These are phyloP conservation scores for Elgaria multicarinata DNA, from an alignment of 2,113 vertebrate genomes.

Conservation along the genomic window DNA sequence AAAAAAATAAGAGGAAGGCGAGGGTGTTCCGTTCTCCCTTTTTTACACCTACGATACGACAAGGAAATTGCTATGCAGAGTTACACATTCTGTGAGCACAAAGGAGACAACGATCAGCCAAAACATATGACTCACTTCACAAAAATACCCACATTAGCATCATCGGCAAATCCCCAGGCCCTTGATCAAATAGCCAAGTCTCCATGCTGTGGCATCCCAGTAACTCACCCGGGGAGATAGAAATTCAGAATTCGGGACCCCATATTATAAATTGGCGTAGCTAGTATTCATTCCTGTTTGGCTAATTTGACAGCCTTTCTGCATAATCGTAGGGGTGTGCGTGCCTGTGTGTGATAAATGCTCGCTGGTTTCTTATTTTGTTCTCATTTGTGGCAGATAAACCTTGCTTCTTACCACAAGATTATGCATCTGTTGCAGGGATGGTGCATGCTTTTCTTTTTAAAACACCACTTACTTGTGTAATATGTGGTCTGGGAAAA, in stretches of 20 bases:
- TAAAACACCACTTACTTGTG: too few relatives aligned
- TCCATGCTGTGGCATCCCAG: slow-evolving; percentile 23
- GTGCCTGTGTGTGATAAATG: not conserved
- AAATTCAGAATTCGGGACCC: not conserved
- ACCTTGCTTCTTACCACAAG: not conserved
- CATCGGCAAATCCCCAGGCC: slow-evolving; percentile 43
- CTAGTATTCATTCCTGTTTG: slow-evolving; percentile 24
- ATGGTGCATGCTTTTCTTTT: not conserved
- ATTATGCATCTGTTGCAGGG: not conserved
- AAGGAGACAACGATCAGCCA: slow-evolving; percentile 21
- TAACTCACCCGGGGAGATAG: slow-evolving; percentile 37
- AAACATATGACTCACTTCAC: slow-evolving; percentile 46
- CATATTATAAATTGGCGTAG: slow-evolving; percentile 13
- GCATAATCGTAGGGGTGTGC: not conserved
- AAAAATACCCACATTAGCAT: slow-evolving; percentile 34
- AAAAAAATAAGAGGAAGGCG: slow-evolving; percentile 8
- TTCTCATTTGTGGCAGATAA: not conserved
- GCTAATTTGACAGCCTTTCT: slow-evolving; percentile 10
- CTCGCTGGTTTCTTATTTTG: not conserved
- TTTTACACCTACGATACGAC: slow-evolving; percentile 1
- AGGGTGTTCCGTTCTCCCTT: slow-evolving; percentile 45
- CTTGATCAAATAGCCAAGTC: slow-evolving; percentile 40
- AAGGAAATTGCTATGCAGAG: slow-evolving; percentile 50
- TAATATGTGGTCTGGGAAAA: too few relatives aligned
- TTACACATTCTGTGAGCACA: slow-evolving; percentile 36